Percentiles rank a stretch among this genome's conserved stretches.
phyloP scores from a whole-genome alignment of 2,888 invertebrate genomes.

The Onchidella celtica region DNA sequence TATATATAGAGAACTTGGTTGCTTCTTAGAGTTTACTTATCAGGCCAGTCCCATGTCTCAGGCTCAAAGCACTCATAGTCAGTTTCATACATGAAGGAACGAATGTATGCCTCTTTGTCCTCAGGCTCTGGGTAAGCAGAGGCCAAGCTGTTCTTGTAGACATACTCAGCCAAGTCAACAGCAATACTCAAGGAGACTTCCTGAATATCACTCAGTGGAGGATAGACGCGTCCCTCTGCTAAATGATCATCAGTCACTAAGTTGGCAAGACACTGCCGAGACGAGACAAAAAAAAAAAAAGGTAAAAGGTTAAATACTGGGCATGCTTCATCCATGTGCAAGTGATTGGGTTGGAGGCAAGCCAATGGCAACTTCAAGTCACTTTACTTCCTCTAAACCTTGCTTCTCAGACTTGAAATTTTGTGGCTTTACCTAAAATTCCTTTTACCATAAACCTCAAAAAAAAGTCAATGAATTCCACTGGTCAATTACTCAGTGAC shows the following conservation, averaged over 20 bases:
- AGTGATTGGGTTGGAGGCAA: no score
- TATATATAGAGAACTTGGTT: no score
- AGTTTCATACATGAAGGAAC: constrained; percentile 69
- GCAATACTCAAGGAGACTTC: constrained; percentile 94
- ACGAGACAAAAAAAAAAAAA: constrained; percentile 2
- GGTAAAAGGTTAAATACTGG: no score
- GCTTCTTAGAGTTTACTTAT: no score
- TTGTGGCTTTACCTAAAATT: no score
- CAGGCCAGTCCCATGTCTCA: constrained; percentile 81
- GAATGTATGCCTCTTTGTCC: constrained; percentile 82
- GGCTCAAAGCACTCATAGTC: constrained; percentile 81
- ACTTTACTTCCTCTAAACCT: no score
- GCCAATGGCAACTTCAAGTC: no score
- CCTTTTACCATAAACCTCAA: no score
- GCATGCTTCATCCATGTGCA: no score
- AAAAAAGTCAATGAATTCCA: no score
- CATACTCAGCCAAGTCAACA: constrained; percentile 88
- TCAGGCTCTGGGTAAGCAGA: constrained; percentile 82
- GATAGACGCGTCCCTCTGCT: constrained; percentile 93
- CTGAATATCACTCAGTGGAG: constrained; percentile 91
- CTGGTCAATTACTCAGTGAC: no score
- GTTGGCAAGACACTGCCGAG: constrained; percentile 87
- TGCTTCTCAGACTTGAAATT: no score
- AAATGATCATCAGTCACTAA: constrained; percentile 91
- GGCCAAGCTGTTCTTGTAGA: constrained; percentile 84